Percentiles rank a stretch among this genome's conserved stretches.
These are phyloP conservation scores for Andrena praecox DNA, from an alignment of 2,888 invertebrate genomes.

Conservation along the genomic window DNA sequence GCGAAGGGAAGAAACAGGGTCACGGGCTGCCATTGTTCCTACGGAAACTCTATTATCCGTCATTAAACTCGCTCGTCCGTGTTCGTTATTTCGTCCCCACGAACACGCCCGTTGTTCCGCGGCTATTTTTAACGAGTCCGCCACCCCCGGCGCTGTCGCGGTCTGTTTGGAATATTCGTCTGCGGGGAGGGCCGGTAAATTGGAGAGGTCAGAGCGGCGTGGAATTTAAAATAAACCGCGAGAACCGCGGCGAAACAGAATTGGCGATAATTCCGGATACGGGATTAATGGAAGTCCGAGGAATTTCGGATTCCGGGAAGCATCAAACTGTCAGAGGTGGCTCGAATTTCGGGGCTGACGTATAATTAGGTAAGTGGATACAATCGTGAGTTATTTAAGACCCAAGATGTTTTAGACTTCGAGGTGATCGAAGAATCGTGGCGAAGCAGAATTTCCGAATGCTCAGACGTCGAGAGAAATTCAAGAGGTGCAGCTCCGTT, in stretches of 20 bases:
- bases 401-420: neutral
- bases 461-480: too few relatives aligned
- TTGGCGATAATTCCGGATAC: neutral
- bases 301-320: neutral
- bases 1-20: conserved; percentile 24
- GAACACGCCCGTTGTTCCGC: neutral
- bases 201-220: neutral
- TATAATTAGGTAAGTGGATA: neutral
- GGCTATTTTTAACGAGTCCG: conserved; percentile 31
- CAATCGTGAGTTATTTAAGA: neutral
- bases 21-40: conserved; percentile 24
- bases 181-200: neutral
- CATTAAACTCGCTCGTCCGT: conserved; percentile 37
- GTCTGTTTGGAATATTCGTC: conserved; percentile 13
- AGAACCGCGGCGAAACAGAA: neutral
- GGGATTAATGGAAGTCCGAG: neutral
- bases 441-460: too few relatives aligned
- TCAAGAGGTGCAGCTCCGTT: too few relatives aligned
- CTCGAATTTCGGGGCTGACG: neutral
- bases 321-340: neutral
- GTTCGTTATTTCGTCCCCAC: conserved; percentile 28
- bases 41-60: conserved; percentile 33
- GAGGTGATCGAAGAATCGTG: neutral
- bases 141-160: neutral
- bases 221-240: conserved; percentile 15